Percentiles rank a stretch among this genome's conserved stretches.
Evolutionary conservation across 2,113 vertebrate genomes (phyloP).

Genomic region (Neofelis nebulosa): DNA sequence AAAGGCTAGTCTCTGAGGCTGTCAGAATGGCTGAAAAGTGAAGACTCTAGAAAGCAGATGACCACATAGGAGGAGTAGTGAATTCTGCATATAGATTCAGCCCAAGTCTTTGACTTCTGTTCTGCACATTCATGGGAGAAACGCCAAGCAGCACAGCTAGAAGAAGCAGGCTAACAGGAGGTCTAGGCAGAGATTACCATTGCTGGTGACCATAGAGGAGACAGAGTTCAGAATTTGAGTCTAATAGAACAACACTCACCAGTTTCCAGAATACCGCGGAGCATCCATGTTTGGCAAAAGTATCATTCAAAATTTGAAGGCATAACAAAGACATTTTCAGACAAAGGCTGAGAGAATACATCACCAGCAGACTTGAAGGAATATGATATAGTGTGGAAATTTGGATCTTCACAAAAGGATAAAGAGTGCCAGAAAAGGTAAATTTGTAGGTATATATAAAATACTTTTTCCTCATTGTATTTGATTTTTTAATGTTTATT

Average conservation of each 20-base stretch:
- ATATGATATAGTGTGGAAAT: not conserved
- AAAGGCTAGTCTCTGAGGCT: not conserved
- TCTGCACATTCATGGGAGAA: not conserved
- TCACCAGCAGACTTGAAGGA: not conserved
- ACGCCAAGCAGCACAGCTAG: not conserved
- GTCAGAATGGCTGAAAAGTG: not conserved
- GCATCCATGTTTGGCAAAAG: not conserved
- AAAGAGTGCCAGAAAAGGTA: not conserved
- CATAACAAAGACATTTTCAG: not conserved
- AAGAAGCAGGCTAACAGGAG: not conserved
- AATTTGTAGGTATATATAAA: not conserved
- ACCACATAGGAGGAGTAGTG: not conserved
- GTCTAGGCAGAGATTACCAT: not conserved
- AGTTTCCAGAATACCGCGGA: not conserved
- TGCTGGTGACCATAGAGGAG: not conserved
- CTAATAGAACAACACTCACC: not conserved
- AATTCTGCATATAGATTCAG: not conserved
- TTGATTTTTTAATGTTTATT: not conserved
- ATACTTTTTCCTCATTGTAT: not conserved
- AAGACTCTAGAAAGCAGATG: not conserved
- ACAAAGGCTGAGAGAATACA: not conserved
- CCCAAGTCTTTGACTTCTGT: not conserved
- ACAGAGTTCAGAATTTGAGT: not conserved
- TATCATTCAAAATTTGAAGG: not conserved
- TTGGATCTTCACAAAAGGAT: not conserved